Percentiles rank a stretch among this genome's conserved stretches.
phyloP scores from a whole-genome alignment of 2,113 vertebrate genomes.

The Bufo gargarizans region DNA sequence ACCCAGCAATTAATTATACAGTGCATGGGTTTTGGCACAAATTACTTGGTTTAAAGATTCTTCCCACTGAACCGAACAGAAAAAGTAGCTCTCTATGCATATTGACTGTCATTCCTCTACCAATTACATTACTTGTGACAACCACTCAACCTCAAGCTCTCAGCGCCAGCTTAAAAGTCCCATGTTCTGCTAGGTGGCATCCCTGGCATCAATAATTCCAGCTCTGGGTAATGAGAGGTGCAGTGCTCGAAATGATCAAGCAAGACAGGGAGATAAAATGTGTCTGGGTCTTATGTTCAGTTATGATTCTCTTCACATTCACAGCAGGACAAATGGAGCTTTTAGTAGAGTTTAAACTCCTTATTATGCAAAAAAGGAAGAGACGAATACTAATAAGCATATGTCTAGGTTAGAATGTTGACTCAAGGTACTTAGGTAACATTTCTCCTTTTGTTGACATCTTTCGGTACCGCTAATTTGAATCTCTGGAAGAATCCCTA shows the following conservation, averaged over 20 bases:
- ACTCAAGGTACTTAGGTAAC: conserved; percentile 53
- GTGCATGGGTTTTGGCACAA: neutral
- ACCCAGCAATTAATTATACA: neutral
- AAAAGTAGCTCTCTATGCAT: neutral
- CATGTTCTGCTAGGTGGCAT: conserved; percentile 4
- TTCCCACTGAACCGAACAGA: conserved; percentile 1
- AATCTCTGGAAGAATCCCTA: conserved; percentile 54
- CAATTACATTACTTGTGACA: conserved; percentile 39
- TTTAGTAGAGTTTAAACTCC: conserved; percentile 51
- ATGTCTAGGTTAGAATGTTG: conserved; percentile 52
- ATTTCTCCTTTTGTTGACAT: conserved; percentile 60
- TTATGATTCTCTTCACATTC: conserved; percentile 54
- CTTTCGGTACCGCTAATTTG: conserved; percentile 61
- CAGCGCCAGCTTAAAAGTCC: neutral
- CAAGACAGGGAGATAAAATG: conserved; percentile 43
- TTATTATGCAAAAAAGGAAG: conserved; percentile 56
- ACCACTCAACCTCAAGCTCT: conserved; percentile 7
- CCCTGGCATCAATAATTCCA: conserved; percentile 33
- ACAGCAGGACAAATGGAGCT: conserved; percentile 39
- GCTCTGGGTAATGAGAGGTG: conserved; percentile 38
- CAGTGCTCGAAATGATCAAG: conserved; percentile 28
- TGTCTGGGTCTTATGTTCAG: conserved; percentile 28
- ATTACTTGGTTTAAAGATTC: neutral
- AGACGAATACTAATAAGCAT: conserved; percentile 51
- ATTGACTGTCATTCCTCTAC: conserved; percentile 2